A percentile compares a stretch with the other conserved stretches of the same genome.
phyloP scores from a whole-genome alignment of 1,140 invertebrate species.

The Pseudobourletiella spinata region DNA sequence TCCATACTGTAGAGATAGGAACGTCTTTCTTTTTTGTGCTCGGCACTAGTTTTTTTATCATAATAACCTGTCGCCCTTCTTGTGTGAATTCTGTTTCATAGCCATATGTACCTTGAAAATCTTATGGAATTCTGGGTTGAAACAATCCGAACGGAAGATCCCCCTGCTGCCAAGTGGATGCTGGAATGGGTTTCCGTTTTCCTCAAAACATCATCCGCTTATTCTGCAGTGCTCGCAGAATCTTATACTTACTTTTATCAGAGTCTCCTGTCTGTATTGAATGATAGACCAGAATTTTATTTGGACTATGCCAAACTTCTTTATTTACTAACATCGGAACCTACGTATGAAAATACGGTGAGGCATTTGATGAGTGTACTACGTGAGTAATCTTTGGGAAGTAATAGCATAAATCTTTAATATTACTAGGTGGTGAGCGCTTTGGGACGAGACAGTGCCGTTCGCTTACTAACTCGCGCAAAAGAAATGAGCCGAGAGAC shows the following conservation, averaged over 20 bases:
- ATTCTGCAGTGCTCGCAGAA: slow-evolving; percentile 20
- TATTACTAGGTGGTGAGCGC: not conserved
- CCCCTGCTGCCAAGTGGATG: slow-evolving; percentile 8
- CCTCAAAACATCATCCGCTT: slow-evolving; percentile 22
- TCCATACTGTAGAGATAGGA: too few relatives aligned
- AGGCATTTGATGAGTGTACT: too few relatives aligned
- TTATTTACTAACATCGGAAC: slow-evolving; percentile 11
- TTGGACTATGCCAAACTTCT: slow-evolving; percentile 8
- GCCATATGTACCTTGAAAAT: slow-evolving; percentile 16
- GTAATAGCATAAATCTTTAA: not conserved
- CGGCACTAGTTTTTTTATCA: not conserved
- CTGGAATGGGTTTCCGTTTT: slow-evolving; percentile 29
- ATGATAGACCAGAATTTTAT: not conserved
- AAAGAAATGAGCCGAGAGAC: not conserved
- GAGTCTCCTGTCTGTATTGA: not conserved
- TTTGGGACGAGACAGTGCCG: not conserved
- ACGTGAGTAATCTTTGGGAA: too few relatives aligned
- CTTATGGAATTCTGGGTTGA: slow-evolving; percentile 29
- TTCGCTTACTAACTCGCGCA: not conserved
- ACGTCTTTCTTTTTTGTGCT: too few relatives aligned
- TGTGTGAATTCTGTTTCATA: not conserved
- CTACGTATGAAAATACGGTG: slow-evolving; percentile 20
- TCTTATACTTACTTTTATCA: slow-evolving; percentile 20
- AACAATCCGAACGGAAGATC: not conserved
- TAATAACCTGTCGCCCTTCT: not conserved